phyloP scores from a whole-genome alignment of 2,888 invertebrate species.

The Sphaerophoria taeniata region DNA sequence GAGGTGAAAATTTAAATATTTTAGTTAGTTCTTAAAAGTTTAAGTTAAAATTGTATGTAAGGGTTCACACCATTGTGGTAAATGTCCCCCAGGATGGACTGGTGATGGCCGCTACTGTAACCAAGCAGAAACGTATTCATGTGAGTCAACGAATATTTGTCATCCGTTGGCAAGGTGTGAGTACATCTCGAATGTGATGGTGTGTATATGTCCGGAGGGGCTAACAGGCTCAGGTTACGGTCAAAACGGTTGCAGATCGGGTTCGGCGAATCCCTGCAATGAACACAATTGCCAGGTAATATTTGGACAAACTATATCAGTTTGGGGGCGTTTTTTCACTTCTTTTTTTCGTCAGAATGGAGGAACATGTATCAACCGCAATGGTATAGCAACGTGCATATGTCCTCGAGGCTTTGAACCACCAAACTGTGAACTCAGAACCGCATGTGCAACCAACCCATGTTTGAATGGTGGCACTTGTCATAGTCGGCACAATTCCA shows the following conservation, averaged over 20 bases:
- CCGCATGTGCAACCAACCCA: constrained; percentile 89
- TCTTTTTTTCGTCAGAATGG: constrained; percentile 85
- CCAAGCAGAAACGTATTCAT: constrained; percentile 77
- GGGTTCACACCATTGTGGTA: constrained; percentile 94
- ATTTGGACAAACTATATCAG: neutral
- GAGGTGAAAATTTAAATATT: constrained; percentile 82
- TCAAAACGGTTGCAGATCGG: constrained; percentile 87
- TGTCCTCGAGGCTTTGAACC: constrained; percentile 83
- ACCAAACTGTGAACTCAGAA: constrained; percentile 84
- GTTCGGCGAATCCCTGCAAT: constrained; percentile 83
- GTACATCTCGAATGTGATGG: constrained; percentile 86
- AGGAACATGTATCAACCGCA: constrained; percentile 78
- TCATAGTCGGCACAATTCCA: constrained; percentile 69
- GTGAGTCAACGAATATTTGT: constrained; percentile 85
- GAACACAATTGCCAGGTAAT: constrained; percentile 84
- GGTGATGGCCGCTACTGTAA: constrained; percentile 92
- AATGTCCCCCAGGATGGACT: constrained; percentile 93
- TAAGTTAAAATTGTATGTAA: constrained; percentile 75
- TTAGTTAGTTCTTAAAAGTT: no score
- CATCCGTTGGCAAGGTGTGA: constrained; percentile 92
- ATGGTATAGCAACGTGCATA: constrained; percentile 78
- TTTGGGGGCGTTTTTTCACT: neutral
- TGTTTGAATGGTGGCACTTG: constrained; percentile 94
- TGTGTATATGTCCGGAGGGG: constrained; percentile 91
- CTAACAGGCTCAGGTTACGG: constrained; percentile 93